Conservation (phyloP, 2,888 invertebrate genomes). For the Lepidocyrtoides sp. region DNA sequence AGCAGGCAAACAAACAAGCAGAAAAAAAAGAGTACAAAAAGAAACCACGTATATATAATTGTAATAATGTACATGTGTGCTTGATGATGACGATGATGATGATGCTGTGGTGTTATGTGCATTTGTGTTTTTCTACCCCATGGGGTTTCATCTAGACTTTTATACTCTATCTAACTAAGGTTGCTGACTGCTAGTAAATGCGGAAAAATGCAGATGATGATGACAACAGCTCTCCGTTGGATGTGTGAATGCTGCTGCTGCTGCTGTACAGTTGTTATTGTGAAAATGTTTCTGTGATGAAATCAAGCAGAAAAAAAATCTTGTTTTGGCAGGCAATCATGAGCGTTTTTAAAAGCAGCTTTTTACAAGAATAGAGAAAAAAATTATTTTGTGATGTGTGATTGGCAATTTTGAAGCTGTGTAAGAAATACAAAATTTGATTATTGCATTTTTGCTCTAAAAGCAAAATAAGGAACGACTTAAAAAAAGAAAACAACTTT, state of each 20-base stretch:
- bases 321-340: neutral
- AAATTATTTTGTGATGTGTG: neutral
- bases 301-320: neutral
- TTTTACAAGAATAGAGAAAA: neutral
- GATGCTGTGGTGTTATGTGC: no score
- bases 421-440: neutral
- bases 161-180: no score
- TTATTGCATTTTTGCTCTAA: neutral
- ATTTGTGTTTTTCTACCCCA: slow-evolving; percentile 12
- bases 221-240: neutral
- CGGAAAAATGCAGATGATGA: slow-evolving; percentile 3
- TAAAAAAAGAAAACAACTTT: neutral
- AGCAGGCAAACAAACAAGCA: neutral
- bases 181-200: no score
- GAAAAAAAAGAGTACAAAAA: neutral
- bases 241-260: neutral
- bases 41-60: no score
- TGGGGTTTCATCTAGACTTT: slow-evolving; percentile 3
- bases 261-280: neutral
- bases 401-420: neutral
- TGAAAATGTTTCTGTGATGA: neutral
- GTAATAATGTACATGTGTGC: neutral
- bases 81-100: no score
- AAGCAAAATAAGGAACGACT: neutral
- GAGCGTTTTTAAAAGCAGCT: slow-evolving; percentile 16